Base-by-base conservation (phyloP, 1,140 invertebrate species). In the Heliconius eleuchia region DNA sequence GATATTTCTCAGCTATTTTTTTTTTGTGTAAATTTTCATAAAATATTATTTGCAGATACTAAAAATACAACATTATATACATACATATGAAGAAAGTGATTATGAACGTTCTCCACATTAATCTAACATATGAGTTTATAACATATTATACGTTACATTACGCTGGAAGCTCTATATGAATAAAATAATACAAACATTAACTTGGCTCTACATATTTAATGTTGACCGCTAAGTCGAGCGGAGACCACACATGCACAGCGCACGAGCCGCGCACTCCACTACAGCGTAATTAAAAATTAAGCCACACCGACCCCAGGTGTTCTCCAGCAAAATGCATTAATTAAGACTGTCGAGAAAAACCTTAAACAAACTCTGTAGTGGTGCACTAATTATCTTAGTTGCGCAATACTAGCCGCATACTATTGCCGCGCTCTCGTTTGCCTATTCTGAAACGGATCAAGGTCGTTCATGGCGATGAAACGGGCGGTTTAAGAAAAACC, bases 291-390 rank as follows among this genome's bases (percentile, higher is more conserved):
- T 90, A 90, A 90, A 90, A 90, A 89, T 85, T 87, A 85, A 87
- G 84, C 82, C 78, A 71, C 66, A 76, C 77, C 81, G 75, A 72
- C 50, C 88, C 88, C 88, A 91, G 88, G 89, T 91, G 91, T 86
- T 87, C 85, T 88, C 85, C 78, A 88, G 82, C 77, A 84, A 89
- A 89, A 90, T 88, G 88, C 88, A 90, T 90, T 92, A 90, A 91
- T 91, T 90, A 89, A 88, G 86, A 87, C 88, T 80, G 82, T 73
- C 84, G 79, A 83, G 87, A 89, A 89, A 80, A 92, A 88, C 84
- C 84, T 86, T 85, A 83, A 85, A 88, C 86, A 86, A 82, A 83
- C 81, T 77, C 80, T 87, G 81, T 84, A 86, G 85, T 82, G 83
- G 76, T 75, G 79, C 80, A 83, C 85, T 91, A 88, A 90, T 91